Evolutionary conservation across 23 tunicate genomes (phyloP), one percentile per base, ranked within the genome.

Genomic region (Styela plicata): DNA sequence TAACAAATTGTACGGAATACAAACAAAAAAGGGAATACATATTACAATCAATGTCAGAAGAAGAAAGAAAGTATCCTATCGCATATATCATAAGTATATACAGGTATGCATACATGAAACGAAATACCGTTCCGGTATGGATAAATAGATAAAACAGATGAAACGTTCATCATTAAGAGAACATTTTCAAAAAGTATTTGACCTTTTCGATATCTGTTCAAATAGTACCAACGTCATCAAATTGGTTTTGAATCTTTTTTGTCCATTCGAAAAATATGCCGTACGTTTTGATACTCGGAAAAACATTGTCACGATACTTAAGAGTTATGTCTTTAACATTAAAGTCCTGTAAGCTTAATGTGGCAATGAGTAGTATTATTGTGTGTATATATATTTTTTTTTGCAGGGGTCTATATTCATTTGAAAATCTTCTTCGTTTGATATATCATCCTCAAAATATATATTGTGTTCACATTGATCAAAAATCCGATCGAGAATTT

Each of bases 381-480:
- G 19, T 19, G 64, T 61, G 64, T 61, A 21, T 19, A 61, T 19
- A 19, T n/a, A n/a, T n/a, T 44, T 44, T 13, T 44, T 5, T 35
- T 83, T 80, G 10, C 74, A 93, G 89, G 31, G 74, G 80, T 5
- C 62, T 88, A 24, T 31, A 74, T 2, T 63, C 63, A 62, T 87
- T 96, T 65, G 99, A 96, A 71, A 84, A 85, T 2, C 83, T 96
- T 10, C 85, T 96, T 63, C 89, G 99, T 17, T 74, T 97, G 53
- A 91, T 90, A 22, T 96, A 96, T 67, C 93, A 82, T 20, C 99
- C 99, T 29, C 90, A 96, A 53, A 96, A 96, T 69, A 18, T 88
- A 22, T 96, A 96, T 70, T 96, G 99, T 70, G 77, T 96, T 69
- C 99, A 96, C 74, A 92, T 91, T 31, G 99, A 96, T 64, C 44